Conservation (phyloP, 2,888 invertebrate species). For the Marronus borbonicus region DNA sequence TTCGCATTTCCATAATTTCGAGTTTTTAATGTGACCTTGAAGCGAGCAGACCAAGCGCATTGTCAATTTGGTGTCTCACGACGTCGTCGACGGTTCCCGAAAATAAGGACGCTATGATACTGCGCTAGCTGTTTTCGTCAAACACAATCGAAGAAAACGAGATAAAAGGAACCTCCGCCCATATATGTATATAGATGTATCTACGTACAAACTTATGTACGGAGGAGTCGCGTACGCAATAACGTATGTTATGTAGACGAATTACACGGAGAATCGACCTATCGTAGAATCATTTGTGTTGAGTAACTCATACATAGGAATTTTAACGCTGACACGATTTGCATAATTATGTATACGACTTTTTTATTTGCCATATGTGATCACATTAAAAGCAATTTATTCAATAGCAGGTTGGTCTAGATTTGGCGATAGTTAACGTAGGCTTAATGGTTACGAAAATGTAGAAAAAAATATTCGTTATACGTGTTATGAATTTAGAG, state of each 20-base stretch:
- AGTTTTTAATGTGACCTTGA: constrained; percentile 60
- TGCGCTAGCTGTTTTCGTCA: not conserved
- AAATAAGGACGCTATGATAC: not conserved
- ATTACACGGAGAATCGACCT: too few species aligned
- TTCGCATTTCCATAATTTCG: constrained; percentile 62
- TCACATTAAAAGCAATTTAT: too few species aligned
- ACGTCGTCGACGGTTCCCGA: constrained; percentile 16
- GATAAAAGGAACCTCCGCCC: constrained; percentile 22
- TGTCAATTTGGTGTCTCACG: constrained; percentile 44
- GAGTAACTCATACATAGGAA: too few species aligned
- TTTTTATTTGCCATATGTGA: too few species aligned
- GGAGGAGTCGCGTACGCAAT: not conserved
- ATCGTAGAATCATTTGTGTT: too few species aligned
- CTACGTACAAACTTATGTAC: not conserved
- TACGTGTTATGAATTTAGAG: too few species aligned
- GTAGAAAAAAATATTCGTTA: too few species aligned
- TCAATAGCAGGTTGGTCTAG: too few species aligned
- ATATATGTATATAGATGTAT: not conserved
- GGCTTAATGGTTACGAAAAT: too few species aligned
- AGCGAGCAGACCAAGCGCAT: constrained; percentile 46
- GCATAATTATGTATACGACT: too few species aligned
- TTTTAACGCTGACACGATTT: too few species aligned
- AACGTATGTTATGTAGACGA: not conserved
- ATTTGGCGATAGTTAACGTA: too few species aligned
- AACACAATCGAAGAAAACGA: constrained; percentile 1